These are phyloP conservation scores for Drosophila tanythrix DNA, from an alignment of 2,888 invertebrate genomes.

Conservation along the genomic window DNA sequence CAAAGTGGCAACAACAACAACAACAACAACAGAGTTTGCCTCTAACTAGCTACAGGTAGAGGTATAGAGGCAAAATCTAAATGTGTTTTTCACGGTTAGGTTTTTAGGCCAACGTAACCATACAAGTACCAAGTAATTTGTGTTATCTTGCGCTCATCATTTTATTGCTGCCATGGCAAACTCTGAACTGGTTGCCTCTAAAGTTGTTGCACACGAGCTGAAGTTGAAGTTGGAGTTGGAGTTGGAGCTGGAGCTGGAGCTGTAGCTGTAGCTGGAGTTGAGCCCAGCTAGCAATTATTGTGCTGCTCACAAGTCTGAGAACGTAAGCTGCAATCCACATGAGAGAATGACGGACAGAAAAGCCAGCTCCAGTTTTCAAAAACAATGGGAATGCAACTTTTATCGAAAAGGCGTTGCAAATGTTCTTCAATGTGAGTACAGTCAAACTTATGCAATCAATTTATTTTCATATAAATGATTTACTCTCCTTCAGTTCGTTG, in stretches of 20 bases:
- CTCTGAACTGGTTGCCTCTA: constrained; percentile 55
- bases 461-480: not conserved
- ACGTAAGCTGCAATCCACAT: constrained; percentile 36
- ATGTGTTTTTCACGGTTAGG: constrained; percentile 73
- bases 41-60: constrained; percentile 49
- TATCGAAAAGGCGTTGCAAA: constrained; percentile 1
- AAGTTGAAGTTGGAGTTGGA: not conserved
- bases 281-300: constrained; percentile 35
- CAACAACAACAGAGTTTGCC: constrained; percentile 28
- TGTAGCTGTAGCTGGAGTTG: not conserved
- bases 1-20: constrained; percentile 39
- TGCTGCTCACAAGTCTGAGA: constrained; percentile 29
- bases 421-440: constrained; percentile 6
- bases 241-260: not conserved
- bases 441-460: not conserved
- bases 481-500: not conserved
- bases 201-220: constrained; percentile 19
- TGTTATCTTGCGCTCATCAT: constrained; percentile 76
- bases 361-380: constrained; percentile 27
- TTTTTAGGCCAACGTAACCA: constrained; percentile 71
- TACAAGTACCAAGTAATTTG: constrained; percentile 70
- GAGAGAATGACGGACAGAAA: constrained; percentile 23
- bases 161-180: constrained; percentile 70
- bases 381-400: constrained; percentile 29
- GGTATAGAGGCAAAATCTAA: constrained; percentile 61